Percentiles rank a stretch among this genome's conserved stretches.
Conservation (phyloP, 1,140 invertebrate species). For the Panagrolaimus sp. region DNA sequence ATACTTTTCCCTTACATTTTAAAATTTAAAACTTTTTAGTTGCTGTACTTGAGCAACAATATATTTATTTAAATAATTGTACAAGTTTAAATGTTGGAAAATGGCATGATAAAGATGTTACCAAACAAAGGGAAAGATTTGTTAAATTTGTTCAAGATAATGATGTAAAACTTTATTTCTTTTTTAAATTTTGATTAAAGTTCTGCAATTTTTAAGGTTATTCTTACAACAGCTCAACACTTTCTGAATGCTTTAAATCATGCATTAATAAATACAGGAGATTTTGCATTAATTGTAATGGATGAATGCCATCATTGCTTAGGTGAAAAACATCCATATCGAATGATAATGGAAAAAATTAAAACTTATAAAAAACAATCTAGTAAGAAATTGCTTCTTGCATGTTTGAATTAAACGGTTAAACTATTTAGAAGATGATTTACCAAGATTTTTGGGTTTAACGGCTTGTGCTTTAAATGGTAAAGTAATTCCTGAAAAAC, state of each 20-base stretch:
- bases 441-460: background rate
- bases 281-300: constrained; percentile 60
- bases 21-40: constrained; percentile 61
- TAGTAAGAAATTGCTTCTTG: background rate
- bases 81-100: constrained; percentile 63
- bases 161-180: constrained; percentile 21
- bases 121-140: constrained; percentile 68
- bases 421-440: too few species aligned
- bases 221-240: constrained; percentile 80
- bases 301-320: constrained; percentile 62
- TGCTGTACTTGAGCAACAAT: constrained; percentile 74
- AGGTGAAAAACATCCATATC: constrained; percentile 59
- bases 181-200: constrained; percentile 19
- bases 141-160: constrained; percentile 21
- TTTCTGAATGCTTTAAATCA: constrained; percentile 70
- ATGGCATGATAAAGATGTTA: constrained; percentile 62
- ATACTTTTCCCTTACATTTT: background rate
- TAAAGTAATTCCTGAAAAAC: background rate
- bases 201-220: constrained; percentile 64
- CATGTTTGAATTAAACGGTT: too few species aligned
- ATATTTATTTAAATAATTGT: constrained; percentile 65
- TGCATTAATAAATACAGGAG: constrained; percentile 59
- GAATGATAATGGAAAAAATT: constrained; percentile 54
- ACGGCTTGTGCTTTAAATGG: background rate
- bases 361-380: background rate